Evolutionary conservation across 2,113 vertebrate genomes (phyloP).

Genomic region (Tachuris rubrigastra): DNA sequence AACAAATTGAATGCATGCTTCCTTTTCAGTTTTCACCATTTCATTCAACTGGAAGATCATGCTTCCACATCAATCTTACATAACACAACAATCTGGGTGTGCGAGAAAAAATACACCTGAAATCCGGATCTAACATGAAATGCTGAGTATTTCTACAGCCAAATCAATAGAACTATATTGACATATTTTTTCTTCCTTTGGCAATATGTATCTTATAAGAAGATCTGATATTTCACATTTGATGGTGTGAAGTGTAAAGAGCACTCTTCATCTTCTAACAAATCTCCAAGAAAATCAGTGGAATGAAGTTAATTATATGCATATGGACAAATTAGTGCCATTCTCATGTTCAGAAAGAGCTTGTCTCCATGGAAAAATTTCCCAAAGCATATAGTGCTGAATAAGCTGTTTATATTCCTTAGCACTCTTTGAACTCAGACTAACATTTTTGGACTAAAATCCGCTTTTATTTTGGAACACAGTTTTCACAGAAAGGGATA

Average conservation of each 20-base stretch:
- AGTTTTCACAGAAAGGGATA: background rate
- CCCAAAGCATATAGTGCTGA: background rate
- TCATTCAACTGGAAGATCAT: background rate
- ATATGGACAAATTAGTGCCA: background rate
- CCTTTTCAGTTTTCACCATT: background rate
- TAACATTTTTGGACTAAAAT: background rate
- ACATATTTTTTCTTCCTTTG: background rate
- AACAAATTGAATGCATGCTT: background rate
- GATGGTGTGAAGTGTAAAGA: background rate
- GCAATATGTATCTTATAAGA: background rate
- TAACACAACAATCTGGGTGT: background rate
- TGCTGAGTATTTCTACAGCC: background rate
- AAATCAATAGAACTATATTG: background rate
- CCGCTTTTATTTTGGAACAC: background rate
- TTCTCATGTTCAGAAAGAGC: background rate
- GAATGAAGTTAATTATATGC: background rate
- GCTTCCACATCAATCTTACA: background rate
- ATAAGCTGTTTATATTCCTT: slow-evolving; percentile 18
- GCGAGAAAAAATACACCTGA: background rate
- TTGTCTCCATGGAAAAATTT: background rate
- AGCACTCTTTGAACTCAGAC: background rate
- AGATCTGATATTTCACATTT: background rate
- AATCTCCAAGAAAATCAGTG: background rate
- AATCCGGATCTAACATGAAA: background rate
- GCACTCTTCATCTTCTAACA: background rate